phyloP scores from a whole-genome alignment of 2,113 vertebrate species.

The Actenoides lindsayi region DNA sequence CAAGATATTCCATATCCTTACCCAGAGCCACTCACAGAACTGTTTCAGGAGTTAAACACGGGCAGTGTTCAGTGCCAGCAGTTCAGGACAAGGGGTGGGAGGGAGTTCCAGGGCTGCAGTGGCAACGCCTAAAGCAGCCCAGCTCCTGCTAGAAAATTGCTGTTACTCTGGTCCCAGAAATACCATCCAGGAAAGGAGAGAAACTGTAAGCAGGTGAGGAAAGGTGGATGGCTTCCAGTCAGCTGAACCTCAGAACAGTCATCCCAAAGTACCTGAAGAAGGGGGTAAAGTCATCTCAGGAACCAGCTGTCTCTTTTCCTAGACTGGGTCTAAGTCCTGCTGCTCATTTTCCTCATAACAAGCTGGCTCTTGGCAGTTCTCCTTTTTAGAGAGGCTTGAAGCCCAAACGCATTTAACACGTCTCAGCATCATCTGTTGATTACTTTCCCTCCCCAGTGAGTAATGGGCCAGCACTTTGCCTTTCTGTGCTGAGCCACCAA shows the following conservation, averaged over 20 bases:
- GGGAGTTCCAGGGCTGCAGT: not conserved
- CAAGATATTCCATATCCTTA: not conserved
- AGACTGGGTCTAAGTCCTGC: not conserved
- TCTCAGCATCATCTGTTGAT: not conserved
- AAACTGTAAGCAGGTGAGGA: not conserved
- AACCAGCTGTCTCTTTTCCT: not conserved
- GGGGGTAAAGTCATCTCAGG: not conserved
- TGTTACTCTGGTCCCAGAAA: not conserved
- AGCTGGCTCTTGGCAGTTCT: not conserved
- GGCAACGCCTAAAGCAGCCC: rapidly evolving
- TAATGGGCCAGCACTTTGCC: not conserved
- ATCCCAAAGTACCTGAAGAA: not conserved
- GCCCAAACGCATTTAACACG: not conserved
- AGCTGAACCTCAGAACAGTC: not conserved
- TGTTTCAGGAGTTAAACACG: rapidly evolving
- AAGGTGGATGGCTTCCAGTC: not conserved
- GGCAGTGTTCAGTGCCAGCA: not conserved
- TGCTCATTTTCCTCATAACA: not conserved
- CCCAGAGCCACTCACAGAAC: not conserved
- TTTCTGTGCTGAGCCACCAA: not conserved
- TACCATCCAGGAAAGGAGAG: not conserved
- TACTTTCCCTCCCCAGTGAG: not conserved
- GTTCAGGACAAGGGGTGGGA: not conserved
- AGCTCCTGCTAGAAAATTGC: not conserved
- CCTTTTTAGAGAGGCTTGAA: not conserved